Evolutionary conservation across 2,113 vertebrate genomes (phyloP).

Genomic region (Polypterus bichir): DNA sequence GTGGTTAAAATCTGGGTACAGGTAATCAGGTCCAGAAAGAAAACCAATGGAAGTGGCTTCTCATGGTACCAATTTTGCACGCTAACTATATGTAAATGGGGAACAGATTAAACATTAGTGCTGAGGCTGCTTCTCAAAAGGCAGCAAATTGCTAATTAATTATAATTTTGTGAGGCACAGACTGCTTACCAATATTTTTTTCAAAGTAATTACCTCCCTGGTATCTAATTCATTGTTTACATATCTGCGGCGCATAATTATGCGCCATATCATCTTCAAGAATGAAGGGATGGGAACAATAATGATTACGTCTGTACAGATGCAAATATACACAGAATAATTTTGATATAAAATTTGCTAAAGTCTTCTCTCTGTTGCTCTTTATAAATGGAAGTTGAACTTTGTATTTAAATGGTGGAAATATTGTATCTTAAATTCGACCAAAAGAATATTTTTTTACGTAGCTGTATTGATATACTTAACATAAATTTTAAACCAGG

Average conservation of each 20-base stretch:
- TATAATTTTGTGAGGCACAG: slow-evolving; percentile 24
- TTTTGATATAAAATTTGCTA: not conserved
- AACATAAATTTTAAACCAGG: too few relatives aligned
- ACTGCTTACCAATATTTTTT: slow-evolving; percentile 19
- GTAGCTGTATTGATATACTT: too few relatives aligned
- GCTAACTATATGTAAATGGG: not conserved
- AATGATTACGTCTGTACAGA: slow-evolving; percentile 15
- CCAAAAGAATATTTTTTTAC: too few relatives aligned
- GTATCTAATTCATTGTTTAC: slow-evolving; percentile 20
- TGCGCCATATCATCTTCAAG: slow-evolving; percentile 20
- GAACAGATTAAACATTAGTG: not conserved
- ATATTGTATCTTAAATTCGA: too few relatives aligned
- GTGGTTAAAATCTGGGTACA: too few relatives aligned
- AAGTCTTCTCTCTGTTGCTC: too few relatives aligned
- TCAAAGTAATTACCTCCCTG: slow-evolving; percentile 28
- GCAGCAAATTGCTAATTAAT: slow-evolving; percentile 25
- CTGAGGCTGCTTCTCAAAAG: slow-evolving; percentile 14
- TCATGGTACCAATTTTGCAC: not conserved
- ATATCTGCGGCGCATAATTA: slow-evolving; percentile 27
- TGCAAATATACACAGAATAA: slow-evolving; percentile 10
- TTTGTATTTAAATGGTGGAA: too few relatives aligned
- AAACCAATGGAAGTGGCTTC: slow-evolving; percentile 18
- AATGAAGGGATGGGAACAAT: slow-evolving; percentile 18
- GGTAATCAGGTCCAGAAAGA: not conserved
- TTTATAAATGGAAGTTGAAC: too few relatives aligned